phyloP scores from a whole-genome alignment of 1,140 invertebrate genomes.

The Cylas formicarius region DNA sequence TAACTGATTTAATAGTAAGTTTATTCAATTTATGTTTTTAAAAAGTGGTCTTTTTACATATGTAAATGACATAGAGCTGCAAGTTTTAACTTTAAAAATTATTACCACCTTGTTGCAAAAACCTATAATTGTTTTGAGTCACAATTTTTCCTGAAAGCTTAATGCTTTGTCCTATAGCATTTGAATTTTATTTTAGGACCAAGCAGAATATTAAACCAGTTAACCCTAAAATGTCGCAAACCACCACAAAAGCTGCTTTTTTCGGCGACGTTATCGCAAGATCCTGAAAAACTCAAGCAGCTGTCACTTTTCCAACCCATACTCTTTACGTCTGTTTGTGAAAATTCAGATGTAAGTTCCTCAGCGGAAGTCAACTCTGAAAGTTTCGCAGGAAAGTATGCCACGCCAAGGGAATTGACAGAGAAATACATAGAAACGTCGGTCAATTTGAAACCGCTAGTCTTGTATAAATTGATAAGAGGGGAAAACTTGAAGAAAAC shows the following conservation, averaged over 20 bases:
- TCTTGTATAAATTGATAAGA: constrained; percentile 67
- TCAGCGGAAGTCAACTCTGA: constrained; percentile 40
- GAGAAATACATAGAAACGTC: constrained; percentile 68
- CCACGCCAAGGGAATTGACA: constrained; percentile 73
- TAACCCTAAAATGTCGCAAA: constrained; percentile 43
- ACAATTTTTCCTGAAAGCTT: constrained; percentile 4
- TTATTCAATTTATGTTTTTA: too few species aligned
- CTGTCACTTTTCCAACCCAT: constrained; percentile 86
- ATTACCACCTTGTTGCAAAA: not conserved
- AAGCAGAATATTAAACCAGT: constrained; percentile 40
- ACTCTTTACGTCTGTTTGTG: constrained; percentile 72
- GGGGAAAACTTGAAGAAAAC: constrained; percentile 63
- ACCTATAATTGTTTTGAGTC: constrained; percentile 1
- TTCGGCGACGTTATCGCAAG: constrained; percentile 91
- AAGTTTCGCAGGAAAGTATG: constrained; percentile 67
- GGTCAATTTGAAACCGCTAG: constrained; percentile 71
- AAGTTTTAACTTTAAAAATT: too few species aligned
- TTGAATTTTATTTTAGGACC: constrained; percentile 15
- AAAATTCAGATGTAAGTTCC: constrained; percentile 38
- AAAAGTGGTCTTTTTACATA: too few species aligned
- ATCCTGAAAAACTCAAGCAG: constrained; percentile 87
- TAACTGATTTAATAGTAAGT: too few species aligned
- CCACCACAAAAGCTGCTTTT: constrained; percentile 88
- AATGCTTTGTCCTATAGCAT: not conserved
- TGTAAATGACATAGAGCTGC: too few species aligned